These are phyloP conservation scores for Cassiopea xamachana DNA, from an alignment of 30 jellyfish, hydroid and myxozoan genomes.

Conservation along the genomic window DNA sequence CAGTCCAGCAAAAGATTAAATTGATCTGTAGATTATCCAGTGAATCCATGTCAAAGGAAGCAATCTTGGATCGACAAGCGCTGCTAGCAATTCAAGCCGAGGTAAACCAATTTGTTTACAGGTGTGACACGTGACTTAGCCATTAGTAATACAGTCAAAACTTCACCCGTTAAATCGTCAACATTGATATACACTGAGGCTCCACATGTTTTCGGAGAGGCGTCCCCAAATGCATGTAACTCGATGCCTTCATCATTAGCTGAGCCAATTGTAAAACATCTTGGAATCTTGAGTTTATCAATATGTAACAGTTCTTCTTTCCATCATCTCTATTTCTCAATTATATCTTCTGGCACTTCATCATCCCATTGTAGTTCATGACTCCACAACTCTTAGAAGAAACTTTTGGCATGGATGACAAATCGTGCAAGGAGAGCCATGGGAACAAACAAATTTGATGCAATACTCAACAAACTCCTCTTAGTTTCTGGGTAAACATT, in stretches of 20 bases:
- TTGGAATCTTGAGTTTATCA: constrained; percentile 27
- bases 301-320: constrained; percentile 1
- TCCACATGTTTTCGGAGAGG: constrained; percentile 38
- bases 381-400: constrained; percentile 16
- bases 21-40: not conserved
- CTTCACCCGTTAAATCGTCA: not conserved
- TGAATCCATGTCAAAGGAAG: not conserved
- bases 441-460: constrained; percentile 46
- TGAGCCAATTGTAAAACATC: not conserved
- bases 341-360: not conserved
- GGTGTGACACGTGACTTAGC: constrained; percentile 44
- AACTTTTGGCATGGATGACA: constrained; percentile 9
- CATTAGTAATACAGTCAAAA: not conserved
- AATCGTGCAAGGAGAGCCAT: constrained; percentile 12
- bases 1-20: constrained; percentile 40
- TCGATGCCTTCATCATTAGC: not conserved
- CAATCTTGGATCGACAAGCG: not conserved
- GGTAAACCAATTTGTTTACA: constrained; percentile 8
- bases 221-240: constrained; percentile 43
- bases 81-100: constrained; percentile 27
- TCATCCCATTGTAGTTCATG: constrained; percentile 12
- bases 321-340: constrained; percentile 12
- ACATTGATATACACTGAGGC: constrained; percentile 13
- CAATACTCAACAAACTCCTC: constrained; percentile 19
- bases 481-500: not conserved